Conservation (phyloP, 2,797 vertebrate genomes). For the Decapterus maruadsi region DNA sequence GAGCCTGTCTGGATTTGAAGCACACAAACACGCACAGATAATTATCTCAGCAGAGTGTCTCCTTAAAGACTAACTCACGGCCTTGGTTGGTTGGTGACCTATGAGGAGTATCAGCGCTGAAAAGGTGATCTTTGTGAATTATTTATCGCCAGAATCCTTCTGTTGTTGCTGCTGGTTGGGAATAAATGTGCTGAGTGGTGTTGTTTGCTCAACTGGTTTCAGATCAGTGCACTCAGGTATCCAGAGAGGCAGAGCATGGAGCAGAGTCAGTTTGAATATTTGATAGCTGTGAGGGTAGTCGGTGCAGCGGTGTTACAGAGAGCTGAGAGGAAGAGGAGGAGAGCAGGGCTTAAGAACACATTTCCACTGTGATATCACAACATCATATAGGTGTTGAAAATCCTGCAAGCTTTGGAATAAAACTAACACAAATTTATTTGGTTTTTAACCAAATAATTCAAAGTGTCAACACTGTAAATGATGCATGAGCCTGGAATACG, state of each 20-base stretch:
- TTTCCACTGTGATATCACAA: slow-evolving; percentile 18
- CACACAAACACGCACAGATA: not conserved
- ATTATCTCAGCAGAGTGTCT: slow-evolving; percentile 24
- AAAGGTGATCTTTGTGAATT: slow-evolving; percentile 46
- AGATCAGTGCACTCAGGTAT: slow-evolving; percentile 55
- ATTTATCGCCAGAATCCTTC: slow-evolving; percentile 39
- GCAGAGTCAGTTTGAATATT: slow-evolving; percentile 65
- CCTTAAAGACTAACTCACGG: slow-evolving; percentile 1
- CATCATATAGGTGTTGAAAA: slow-evolving; percentile 1
- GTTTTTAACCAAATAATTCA: slow-evolving; percentile 42
- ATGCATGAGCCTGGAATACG: slow-evolving; percentile 22
- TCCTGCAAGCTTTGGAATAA: not conserved
- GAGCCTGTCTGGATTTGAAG: not conserved
- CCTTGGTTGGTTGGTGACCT: slow-evolving; percentile 6
- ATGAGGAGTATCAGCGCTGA: slow-evolving; percentile 25
- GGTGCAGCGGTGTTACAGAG: slow-evolving; percentile 29
- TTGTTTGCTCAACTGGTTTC: slow-evolving; percentile 40
- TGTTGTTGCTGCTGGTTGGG: slow-evolving; percentile 40
- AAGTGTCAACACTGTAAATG: slow-evolving; percentile 32
- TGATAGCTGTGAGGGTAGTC: slow-evolving; percentile 41
- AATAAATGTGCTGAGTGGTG: slow-evolving; percentile 31
- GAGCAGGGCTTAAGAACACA: too few relatives aligned
- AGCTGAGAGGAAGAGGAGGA: not conserved
- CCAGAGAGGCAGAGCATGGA: slow-evolving; percentile 27
- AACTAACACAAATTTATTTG: slow-evolving; percentile 15